Conservation (phyloP, 2,113 vertebrate species). For the Pelecanus crispus region DNA sequence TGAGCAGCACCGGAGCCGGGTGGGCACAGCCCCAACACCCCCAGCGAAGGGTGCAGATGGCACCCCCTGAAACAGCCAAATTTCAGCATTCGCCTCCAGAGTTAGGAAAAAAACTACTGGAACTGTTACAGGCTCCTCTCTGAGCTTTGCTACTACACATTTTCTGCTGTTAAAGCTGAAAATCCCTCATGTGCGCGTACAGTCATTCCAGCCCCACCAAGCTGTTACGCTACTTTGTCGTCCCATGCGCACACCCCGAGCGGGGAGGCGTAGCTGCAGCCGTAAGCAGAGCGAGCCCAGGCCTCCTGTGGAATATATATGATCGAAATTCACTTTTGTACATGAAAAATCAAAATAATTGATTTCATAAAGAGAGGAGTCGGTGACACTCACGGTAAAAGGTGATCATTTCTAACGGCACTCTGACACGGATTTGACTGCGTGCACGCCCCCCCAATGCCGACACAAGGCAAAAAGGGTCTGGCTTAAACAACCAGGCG, state of each 20-base stretch:
- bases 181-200: neutral
- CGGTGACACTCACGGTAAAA: neutral
- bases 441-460: accelerated
- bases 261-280: neutral
- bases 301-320: neutral
- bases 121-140: neutral
- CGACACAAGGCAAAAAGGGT: neutral
- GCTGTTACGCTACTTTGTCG: too few species aligned
- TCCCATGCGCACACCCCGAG: neutral
- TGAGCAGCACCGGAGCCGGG: accelerated
- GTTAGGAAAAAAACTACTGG: neutral
- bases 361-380: neutral
- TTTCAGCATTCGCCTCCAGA: neutral
- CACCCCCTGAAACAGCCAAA: neutral
- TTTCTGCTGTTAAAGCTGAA: neutral
- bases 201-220: neutral
- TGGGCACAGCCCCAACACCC: accelerated
- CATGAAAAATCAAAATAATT: neutral
- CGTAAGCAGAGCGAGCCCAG: neutral
- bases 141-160: neutral
- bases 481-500: neutral
- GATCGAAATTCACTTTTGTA: neutral
- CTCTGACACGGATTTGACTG: neutral
- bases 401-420: neutral
- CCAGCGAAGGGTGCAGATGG: accelerated